Percentiles rank a stretch among this genome's conserved stretches.
Evolutionary conservation across 2,797 vertebrate species (phyloP).

Genomic region (Ispidina picta): DNA sequence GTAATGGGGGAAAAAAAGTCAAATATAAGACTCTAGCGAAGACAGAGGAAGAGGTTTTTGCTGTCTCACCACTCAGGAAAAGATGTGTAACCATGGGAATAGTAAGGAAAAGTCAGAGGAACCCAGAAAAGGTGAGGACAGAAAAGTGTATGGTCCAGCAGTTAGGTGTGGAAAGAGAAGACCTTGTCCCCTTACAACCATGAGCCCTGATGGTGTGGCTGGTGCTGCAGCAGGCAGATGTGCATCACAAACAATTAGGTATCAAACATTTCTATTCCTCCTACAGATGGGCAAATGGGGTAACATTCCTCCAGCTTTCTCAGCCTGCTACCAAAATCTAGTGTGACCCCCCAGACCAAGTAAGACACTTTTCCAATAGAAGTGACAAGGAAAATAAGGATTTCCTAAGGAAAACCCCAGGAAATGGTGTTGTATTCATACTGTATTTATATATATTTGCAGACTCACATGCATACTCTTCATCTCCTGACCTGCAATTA

Average conservation of each 20-base stretch:
- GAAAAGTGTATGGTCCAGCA: not conserved
- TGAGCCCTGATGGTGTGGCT: not conserved
- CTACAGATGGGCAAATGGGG: not conserved
- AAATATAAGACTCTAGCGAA: not conserved
- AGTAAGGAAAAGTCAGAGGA: not conserved
- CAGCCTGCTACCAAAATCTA: conserved; percentile 31
- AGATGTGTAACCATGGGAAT: not conserved
- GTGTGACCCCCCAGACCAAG: not conserved
- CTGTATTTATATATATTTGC: not conserved
- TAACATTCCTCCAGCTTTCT: conserved; percentile 8
- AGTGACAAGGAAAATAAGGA: conserved; percentile 32
- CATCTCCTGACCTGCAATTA: conserved; percentile 40
- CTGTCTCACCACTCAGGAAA: not conserved
- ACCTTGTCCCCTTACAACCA: not conserved
- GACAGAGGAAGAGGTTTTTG: not conserved
- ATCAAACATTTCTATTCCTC: not conserved
- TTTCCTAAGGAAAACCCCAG: conserved; percentile 53
- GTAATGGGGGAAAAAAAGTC: not conserved
- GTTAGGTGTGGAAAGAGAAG: not conserved
- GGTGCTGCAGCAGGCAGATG: not conserved
- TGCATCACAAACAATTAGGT: not conserved
- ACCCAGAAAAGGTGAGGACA: not conserved
- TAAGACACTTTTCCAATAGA: conserved; percentile 16
- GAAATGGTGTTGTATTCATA: not conserved
- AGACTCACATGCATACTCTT: not conserved